Evolutionary conservation across 2,888 invertebrate species (phyloP), one percentile per base, ranked within the genome.

Genomic region (Tanaodytes sp.): DNA sequence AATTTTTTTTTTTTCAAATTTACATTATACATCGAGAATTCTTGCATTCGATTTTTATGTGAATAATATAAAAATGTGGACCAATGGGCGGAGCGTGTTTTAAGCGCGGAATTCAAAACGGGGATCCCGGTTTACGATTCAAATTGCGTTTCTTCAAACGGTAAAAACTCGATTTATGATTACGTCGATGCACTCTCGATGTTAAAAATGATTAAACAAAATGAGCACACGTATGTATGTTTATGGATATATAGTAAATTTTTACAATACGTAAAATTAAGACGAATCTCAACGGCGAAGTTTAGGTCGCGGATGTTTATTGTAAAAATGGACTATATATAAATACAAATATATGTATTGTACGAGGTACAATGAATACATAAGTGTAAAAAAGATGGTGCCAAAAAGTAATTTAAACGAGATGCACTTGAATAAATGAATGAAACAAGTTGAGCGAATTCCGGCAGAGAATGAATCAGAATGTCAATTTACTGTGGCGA

Each of bases 401-500:
- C 77, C 78, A 77, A 78, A 76, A 70, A 68, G 68, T 46, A 46
- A 45, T 52, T 39, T 52, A 49, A 46, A 39, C 4, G 16, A 58
- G 11, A 30, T 11, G 20, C 33, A 8, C 12, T 9, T 33, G n/a
- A n/a, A 33, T 8, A 43, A 42, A 48, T 8, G 18, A 48, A 6
- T 12, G 15, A 61, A 42, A 30, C 33, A 37, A 19, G 12, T 5
- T 23, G 23, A 8, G 23, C 4, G 8, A 23, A 23, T 23, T 23
- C 23, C 8, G 51, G 62, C 48, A 57, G 40, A 42, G 42, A 33
- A 37, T 43, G 59, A 62, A 62, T 69, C 72, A 73, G 69, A 71
- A 75, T 73, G 78, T 79, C 77, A 79, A 79, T 80, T 80, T 76
- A 75, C 63, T 61, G 46, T 70, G 74, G 37, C n/a, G n/a, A n/a